These are phyloP conservation scores for Myotis pilosus DNA, from an alignment of 2,797 vertebrate species.

Conservation along the genomic window DNA sequence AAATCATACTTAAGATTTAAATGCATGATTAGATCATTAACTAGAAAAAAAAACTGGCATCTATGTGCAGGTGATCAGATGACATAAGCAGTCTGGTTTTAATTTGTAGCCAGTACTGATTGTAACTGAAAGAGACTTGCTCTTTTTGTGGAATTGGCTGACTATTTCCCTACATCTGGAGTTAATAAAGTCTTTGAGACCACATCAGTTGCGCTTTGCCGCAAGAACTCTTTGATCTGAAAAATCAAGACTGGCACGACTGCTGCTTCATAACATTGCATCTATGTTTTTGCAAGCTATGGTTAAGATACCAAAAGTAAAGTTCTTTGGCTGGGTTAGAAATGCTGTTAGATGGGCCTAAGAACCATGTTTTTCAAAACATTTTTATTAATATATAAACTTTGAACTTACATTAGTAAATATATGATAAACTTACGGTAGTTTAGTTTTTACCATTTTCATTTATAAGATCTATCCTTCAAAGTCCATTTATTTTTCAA, in stretches of 20 bases:
- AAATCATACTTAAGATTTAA: constrained; percentile 81
- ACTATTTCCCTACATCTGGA: constrained; percentile 92
- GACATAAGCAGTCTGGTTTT: constrained; percentile 87
- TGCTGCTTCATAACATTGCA: constrained; percentile 85
- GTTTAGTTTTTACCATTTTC: constrained; percentile 54
- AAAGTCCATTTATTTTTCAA: not conserved
- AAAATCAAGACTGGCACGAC: constrained; percentile 86
- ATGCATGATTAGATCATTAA: constrained; percentile 82
- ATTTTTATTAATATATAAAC: constrained; percentile 74
- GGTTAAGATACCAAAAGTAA: constrained; percentile 82
- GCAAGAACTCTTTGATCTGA: constrained; percentile 92
- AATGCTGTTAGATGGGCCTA: constrained; percentile 70
- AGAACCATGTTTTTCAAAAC: constrained; percentile 67
- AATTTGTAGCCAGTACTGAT: constrained; percentile 90
- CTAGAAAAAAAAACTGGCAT: constrained; percentile 74
- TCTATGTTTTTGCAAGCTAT: constrained; percentile 83
- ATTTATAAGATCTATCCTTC: constrained; percentile 43
- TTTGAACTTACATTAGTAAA: constrained; percentile 67
- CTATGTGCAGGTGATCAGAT: constrained; percentile 87
- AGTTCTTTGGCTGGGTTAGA: constrained; percentile 74
- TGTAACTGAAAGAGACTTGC: constrained; percentile 84
- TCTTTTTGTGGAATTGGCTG: constrained; percentile 86
- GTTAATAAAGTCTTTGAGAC: constrained; percentile 92
- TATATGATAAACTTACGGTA: constrained; percentile 54
- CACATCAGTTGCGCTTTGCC: constrained; percentile 93